Evolutionary conservation across 2,113 vertebrate species (phyloP).

Genomic region (Myiopsitta monachus): DNA sequence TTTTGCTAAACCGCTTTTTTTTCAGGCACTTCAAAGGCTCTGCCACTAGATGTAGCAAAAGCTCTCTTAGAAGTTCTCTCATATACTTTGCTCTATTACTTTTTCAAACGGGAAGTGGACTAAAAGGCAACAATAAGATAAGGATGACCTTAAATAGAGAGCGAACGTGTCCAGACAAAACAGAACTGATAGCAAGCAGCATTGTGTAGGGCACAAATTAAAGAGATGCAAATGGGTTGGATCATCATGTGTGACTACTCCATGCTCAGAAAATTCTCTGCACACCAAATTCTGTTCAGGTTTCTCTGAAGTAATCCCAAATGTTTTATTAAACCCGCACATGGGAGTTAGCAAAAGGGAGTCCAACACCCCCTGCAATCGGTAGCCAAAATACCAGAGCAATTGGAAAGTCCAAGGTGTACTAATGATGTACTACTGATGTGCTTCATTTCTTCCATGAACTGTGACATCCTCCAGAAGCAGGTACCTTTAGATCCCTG

Average conservation of each 20-base stretch:
- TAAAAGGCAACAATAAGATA: not conserved
- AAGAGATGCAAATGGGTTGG: not conserved
- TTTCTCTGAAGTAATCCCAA: not conserved
- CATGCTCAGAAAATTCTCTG: not conserved
- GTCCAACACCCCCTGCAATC: not conserved
- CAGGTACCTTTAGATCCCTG: not conserved
- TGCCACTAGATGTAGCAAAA: constrained; percentile 66
- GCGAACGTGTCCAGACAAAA: not conserved
- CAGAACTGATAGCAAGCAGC: not conserved
- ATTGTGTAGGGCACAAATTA: not conserved
- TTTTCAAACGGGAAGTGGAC: not conserved
- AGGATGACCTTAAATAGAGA: not conserved
- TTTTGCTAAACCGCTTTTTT: not conserved
- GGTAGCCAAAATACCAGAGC: not conserved
- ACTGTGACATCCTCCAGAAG: not conserved
- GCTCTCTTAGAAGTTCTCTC: constrained; percentile 6
- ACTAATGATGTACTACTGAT: not conserved
- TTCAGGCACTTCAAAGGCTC: not conserved
- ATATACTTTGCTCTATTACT: not conserved
- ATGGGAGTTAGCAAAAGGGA: not conserved
- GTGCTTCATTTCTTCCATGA: not conserved
- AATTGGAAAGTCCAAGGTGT: fast-evolving
- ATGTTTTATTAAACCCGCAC: not conserved
- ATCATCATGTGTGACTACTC: not conserved
- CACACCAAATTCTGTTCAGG: not conserved